Evolutionary conservation across 2,113 vertebrate genomes (phyloP), one percentile per base, ranked within the genome.

Genomic region (Empidonax traillii): DNA sequence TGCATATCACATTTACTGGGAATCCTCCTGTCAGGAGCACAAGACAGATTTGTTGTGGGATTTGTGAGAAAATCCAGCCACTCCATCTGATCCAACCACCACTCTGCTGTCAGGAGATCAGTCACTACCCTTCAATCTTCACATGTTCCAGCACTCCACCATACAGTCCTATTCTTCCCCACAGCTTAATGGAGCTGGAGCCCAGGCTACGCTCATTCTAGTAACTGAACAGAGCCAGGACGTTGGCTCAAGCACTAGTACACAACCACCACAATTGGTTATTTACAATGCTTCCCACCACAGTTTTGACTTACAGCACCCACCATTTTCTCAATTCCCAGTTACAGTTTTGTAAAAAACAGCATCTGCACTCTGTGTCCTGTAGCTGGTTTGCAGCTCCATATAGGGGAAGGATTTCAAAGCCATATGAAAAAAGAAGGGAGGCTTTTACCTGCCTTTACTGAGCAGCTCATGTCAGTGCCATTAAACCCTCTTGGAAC

Each of bases 211-310:
- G 8, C 12, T 62, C 15, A 56, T 12, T 56, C 27, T 15, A 51
- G 53, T 28, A 86, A 39, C 15, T 30, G 59, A 85, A 56, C 22
- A 65, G 18, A 56, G 35, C 17, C 14, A 3, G 5, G 16, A 69
- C 28, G 52, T 0, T 11, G 37, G 46, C 51, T 71, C 23, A 71
- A 74, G 76, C 41, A 41, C 24, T 49, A 52, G 9, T 1, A 53
- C 8, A 28, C 8, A 59, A 25, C 25, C 49, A 52, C 14, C 30
- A 53, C 12, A 11, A 14, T 18, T 31, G 17, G 1, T 0, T 5
- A 14, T 47, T 44, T 30, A 68, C 25, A 77, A 3, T 8, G 12
- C 10, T 62, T 25, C 28, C 55, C 11, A 58, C 65, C 30, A 79
- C 24, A 30, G 3, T 62, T 88, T 72, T 80, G 27, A 68, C 11